phyloP scores from a whole-genome alignment of 2,113 vertebrate species.

The Cavia aperea region DNA sequence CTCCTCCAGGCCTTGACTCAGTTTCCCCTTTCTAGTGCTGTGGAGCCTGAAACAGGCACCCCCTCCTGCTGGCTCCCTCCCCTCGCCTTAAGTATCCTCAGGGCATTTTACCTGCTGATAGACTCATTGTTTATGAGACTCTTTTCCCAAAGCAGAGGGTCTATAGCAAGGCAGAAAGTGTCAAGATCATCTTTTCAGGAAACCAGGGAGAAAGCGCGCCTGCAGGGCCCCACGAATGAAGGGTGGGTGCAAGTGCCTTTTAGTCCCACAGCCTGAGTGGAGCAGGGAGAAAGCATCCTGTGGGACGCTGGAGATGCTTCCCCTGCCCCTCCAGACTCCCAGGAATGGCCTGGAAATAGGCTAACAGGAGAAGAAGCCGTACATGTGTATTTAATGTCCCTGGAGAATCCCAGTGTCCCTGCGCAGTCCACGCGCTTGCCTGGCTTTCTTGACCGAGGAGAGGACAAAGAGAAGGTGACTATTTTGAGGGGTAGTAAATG shows the following conservation, averaged over 20 bases:
- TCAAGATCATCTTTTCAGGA: not conserved
- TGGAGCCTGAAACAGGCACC: not conserved
- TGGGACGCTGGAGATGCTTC: not conserved
- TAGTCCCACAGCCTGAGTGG: not conserved
- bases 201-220: not conserved
- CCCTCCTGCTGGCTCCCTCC: rapidly evolving
- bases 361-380: not conserved
- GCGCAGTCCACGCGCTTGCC: rapidly evolving
- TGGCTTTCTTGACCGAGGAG: not conserved
- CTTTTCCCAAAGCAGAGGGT: not conserved
- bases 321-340: not conserved
- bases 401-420: not conserved
- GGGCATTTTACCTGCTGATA: not conserved
- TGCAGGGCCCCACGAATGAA: not conserved
- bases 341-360: not conserved
- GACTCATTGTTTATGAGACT: no score
- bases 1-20: not conserved
- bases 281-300: not conserved
- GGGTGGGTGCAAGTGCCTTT: not conserved
- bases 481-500: not conserved
- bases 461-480: not conserved
- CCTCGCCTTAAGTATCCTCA: not conserved
- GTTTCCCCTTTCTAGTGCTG: not conserved
- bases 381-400: not conserved
- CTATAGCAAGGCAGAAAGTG: not conserved